phyloP scores from a whole-genome alignment of 2,113 vertebrate genomes.

The Crocuta crocuta region DNA sequence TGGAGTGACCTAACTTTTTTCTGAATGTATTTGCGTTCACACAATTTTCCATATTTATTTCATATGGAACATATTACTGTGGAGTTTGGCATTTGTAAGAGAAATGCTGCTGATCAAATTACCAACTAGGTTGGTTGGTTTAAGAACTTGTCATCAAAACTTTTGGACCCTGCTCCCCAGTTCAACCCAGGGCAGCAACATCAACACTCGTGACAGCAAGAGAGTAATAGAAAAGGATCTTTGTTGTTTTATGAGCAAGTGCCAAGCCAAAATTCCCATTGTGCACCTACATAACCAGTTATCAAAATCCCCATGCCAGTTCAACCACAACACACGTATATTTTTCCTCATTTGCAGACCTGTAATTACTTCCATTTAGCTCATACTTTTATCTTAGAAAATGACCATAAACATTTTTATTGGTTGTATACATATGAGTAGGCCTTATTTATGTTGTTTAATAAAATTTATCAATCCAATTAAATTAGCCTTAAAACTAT shows the following conservation, averaged over 20 bases:
- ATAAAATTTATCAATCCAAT: not conserved
- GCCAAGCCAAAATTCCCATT: conserved; percentile 1
- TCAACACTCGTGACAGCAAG: not conserved
- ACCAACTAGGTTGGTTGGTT: not conserved
- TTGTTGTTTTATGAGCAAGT: not conserved
- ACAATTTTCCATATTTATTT: conserved; percentile 18
- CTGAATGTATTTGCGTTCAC: not conserved
- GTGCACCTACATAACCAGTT: not conserved
- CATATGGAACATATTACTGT: conserved; percentile 23
- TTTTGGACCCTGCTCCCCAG: not conserved
- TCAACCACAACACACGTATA: not conserved
- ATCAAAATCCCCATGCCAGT: not conserved
- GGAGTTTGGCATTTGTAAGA: conserved; percentile 6
- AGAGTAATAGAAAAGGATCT: not conserved
- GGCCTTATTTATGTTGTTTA: not conserved
- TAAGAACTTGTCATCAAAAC: not conserved
- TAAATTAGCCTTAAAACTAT: not conserved
- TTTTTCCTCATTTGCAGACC: not conserved
- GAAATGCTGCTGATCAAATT: not conserved
- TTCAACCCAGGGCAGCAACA: not conserved
- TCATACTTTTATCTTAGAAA: conserved; percentile 33
- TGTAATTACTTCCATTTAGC: not conserved
- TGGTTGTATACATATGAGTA: not conserved
- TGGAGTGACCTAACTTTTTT: not conserved
- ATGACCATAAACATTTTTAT: not conserved